Conservation (phyloP, 2,888 invertebrate genomes). For the Dinocampus coccinellae region DNA sequence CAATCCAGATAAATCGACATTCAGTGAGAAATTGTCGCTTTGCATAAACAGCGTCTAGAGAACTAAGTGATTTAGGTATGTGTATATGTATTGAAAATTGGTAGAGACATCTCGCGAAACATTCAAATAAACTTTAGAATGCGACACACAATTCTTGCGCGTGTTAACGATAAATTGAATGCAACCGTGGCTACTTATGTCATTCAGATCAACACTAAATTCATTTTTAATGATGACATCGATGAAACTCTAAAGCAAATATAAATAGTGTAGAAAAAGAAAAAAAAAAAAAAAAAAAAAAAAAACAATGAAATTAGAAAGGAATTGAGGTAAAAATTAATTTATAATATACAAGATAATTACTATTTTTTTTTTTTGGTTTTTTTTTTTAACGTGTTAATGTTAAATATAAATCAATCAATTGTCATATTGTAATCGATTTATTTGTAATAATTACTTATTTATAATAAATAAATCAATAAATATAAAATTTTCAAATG, state of each 20-base stretch:
- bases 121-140: not conserved
- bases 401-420: constrained; percentile 1
- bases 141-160: not conserved
- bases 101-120: not conserved
- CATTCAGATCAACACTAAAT: not conserved
- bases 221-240: not conserved
- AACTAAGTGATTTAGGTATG: not conserved
- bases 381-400: not conserved
- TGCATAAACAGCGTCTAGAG: constrained; percentile 43
- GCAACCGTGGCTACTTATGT: not conserved
- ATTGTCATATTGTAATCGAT: not conserved
- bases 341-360: not conserved
- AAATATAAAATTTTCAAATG: not conserved
- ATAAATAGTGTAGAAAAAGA: not conserved
- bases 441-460: not conserved
- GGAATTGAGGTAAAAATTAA: not conserved
- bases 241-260: not conserved
- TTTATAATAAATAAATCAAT: not conserved
- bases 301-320: not conserved
- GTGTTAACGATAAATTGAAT: constrained; percentile 14
- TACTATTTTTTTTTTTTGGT: not conserved
- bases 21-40: constrained; percentile 46
- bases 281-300: not conserved
- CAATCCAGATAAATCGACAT: constrained; percentile 44
- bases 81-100: not conserved